Evolutionary conservation across 2,888 invertebrate species (phyloP), one percentile per base, ranked within the genome.

Genomic region (Odontothrips loti): DNA sequence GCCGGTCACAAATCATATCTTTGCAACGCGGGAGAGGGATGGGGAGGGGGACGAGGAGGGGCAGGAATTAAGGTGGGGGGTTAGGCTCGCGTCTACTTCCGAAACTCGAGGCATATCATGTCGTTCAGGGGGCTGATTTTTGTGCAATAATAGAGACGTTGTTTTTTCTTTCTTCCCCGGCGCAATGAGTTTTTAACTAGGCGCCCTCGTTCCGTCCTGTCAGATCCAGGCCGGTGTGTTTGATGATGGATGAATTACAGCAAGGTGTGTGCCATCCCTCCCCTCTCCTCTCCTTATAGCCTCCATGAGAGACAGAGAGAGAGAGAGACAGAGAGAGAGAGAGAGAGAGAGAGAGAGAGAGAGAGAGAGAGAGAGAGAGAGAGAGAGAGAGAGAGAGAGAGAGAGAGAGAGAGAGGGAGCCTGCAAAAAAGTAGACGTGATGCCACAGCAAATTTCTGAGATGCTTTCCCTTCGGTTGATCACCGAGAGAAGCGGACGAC

Each of bases 401-500:
- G 79, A 79, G 47, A 78, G 79, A 80, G 48, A 80, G 79, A 78
- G 48, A 81, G 80, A 48, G 43, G 48, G 78, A 81, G 79, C 80
- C 23, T 47, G 79, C 78, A 75, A 78, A 80, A 51, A 79, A 34
- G 80, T n/a, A 78, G 75, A 48, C 81, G 79, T 78, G 78, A 81
- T 81, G 81, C 63, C 47, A 75, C 80, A 48, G 29, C 63, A 79
- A 81, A 79, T n/a, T 51, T 34, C 29, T 47, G 51, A 43, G 75
- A 80, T 47, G 68, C 79, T 75, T 48, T 43, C 80, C 82, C 80
- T 80, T 47, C 79, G 78, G 80, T 78, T 80, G 82, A 27, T 79
- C 79, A 79, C 58, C 58, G 80, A 79, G 80, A 82, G 43, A 78
- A 51, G 48, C 29, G 48, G 23, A 29, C 29, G 79, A 47, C 34